A percentile compares a stretch with the other conserved stretches of the same genome.
Conservation (phyloP, 2,113 vertebrate genomes). For the Antechinus stuartii region DNA sequence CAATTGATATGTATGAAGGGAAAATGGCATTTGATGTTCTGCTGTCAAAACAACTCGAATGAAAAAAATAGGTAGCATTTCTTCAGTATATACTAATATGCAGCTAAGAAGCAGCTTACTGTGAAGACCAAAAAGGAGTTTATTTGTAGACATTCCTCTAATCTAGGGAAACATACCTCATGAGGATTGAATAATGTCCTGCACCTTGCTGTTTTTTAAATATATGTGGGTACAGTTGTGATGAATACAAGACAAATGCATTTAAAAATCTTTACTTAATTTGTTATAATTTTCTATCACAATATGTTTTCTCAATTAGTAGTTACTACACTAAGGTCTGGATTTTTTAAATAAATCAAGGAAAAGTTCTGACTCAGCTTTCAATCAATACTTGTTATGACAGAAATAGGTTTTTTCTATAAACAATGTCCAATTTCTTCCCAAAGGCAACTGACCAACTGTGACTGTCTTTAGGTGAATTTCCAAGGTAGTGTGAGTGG, state of each 20-base stretch:
- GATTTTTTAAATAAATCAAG: constrained; percentile 25
- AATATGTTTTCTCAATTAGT: too few species aligned
- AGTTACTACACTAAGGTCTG: neutral
- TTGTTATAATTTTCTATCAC: too few species aligned
- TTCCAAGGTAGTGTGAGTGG: neutral
- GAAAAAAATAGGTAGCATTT: constrained; percentile 32
- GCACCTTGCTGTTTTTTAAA: too few species aligned
- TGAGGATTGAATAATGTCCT: too few species aligned
- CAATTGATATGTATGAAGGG: constrained; percentile 22
- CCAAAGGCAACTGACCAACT: constrained; percentile 31
- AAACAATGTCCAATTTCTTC: constrained; percentile 36
- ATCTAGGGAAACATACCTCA: too few species aligned
- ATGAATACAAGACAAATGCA: too few species aligned
- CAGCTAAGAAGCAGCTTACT: constrained; percentile 42
- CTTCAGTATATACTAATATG: constrained; percentile 7
- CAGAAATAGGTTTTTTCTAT: constrained; percentile 40
- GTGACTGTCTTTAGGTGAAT: constrained; percentile 29
- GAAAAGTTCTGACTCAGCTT: constrained; percentile 36
- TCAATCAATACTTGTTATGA: constrained; percentile 33
- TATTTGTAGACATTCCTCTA: constrained; percentile 24
- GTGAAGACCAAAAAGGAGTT: constrained; percentile 14
- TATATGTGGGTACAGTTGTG: too few species aligned
- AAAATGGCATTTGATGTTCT: constrained; percentile 44
- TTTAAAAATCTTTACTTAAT: too few species aligned
- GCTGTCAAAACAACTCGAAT: neutral